These are phyloP conservation scores for Halcyon malimbica DNA, from an alignment of 2,113 vertebrate species.

Conservation along the genomic window DNA sequence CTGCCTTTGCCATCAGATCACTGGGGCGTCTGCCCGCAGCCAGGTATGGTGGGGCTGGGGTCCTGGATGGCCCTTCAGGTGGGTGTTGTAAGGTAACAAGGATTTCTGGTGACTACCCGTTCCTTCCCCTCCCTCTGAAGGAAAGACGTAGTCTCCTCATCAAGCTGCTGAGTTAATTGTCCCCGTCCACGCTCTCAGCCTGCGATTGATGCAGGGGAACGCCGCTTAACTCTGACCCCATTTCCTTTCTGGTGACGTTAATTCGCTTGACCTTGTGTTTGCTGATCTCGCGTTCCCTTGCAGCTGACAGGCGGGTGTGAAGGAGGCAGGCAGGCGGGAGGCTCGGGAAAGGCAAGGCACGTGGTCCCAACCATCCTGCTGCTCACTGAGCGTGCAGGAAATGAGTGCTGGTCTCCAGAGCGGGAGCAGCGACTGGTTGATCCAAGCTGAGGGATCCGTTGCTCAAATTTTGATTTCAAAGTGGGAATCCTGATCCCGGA, in stretches of 20 bases:
- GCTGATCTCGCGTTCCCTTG: not conserved
- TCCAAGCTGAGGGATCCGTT: rapidly evolving
- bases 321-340: not conserved
- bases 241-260: not conserved
- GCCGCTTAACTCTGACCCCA: not conserved
- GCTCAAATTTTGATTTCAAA: not conserved
- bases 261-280: not conserved
- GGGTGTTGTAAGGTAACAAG: not conserved
- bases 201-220: not conserved
- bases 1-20: rapidly evolving
- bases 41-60: rapidly evolving
- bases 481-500: not conserved
- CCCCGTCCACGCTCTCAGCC: not conserved
- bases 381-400: rapidly evolving
- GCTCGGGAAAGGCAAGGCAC: not conserved
- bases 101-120: not conserved
- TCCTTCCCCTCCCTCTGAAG: not conserved
- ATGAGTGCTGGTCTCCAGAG: rapidly evolving
- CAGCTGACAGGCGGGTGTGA: not conserved
- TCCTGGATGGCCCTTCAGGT: not conserved
- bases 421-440: rapidly evolving
- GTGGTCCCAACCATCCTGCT: not conserved
- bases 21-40: not conserved
- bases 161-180: slow-evolving; percentile 32
- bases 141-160: not conserved